These are phyloP conservation scores for Ammodytes dubius DNA, from an alignment of 2,113 vertebrate genomes.

Conservation along the genomic window DNA sequence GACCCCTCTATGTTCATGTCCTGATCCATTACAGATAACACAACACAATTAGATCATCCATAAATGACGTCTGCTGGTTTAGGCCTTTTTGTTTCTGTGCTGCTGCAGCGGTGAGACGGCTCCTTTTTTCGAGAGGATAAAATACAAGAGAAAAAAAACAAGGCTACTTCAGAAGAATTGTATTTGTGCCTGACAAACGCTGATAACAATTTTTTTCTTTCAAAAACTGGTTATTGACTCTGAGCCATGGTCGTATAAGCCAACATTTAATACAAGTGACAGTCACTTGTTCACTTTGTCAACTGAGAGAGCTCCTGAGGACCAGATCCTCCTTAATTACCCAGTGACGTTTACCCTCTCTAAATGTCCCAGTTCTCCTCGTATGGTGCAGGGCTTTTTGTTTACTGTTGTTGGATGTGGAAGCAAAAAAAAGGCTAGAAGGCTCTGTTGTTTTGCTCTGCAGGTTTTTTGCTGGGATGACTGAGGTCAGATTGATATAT, in stretches of 20 bases:
- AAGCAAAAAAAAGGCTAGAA: background rate
- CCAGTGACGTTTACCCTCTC: conserved; percentile 54
- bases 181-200: conserved; percentile 68
- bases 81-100: conserved; percentile 25
- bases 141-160: conserved; percentile 47
- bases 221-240: conserved; percentile 73
- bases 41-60: conserved; percentile 33
- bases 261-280: conserved; percentile 67
- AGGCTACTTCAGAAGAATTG: conserved; percentile 55
- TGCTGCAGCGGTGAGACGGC: conserved; percentile 20
- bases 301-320: conserved; percentile 56
- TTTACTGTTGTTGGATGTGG: conserved; percentile 27
- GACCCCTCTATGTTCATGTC: conserved; percentile 51
- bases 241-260: conserved; percentile 71
- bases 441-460: conserved; percentile 6
- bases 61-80: conserved; percentile 42
- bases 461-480: conserved; percentile 9
- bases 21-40: conserved; percentile 68
- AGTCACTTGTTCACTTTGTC: conserved; percentile 70
- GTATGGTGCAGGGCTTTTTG: conserved; percentile 41
- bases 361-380: conserved; percentile 34
- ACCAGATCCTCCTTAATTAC: conserved; percentile 75
- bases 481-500: background rate
- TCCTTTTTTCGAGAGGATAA: conserved; percentile 3
- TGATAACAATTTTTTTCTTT: conserved; percentile 65